Conservation (phyloP, 1,140 invertebrate genomes). For the Zaprionus tsacasi region DNA sequence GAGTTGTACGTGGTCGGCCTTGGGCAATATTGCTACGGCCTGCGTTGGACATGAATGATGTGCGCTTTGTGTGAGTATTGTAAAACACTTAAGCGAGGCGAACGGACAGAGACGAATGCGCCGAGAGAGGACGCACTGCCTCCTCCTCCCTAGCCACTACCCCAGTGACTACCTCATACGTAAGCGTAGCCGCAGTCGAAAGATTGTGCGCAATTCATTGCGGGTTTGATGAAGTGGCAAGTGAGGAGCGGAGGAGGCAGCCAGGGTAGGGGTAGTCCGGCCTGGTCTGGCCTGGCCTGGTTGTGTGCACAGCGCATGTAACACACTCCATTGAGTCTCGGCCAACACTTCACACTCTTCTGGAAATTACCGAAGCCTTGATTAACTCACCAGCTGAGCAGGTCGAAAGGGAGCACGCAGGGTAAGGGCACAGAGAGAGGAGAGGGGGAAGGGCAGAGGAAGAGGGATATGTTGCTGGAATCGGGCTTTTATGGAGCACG, state of each 20-base stretch:
- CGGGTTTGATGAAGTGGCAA: constrained; percentile 49
- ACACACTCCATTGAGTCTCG: constrained; percentile 77
- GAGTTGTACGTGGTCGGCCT: constrained; percentile 55
- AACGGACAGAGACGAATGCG: constrained; percentile 7
- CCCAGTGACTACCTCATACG: constrained; percentile 1
- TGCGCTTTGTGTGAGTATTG: constrained; percentile 75
- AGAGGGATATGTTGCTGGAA: neutral
- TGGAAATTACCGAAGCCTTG: constrained; percentile 75
- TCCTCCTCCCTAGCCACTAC: neutral
- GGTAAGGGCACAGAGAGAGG: neutral
- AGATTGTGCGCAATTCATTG: constrained; percentile 54
- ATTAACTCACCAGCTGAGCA: constrained; percentile 61
- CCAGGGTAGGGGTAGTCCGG: neutral
- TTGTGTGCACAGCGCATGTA: constrained; percentile 59
- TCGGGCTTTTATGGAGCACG: constrained; percentile 42
- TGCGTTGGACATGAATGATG: constrained; percentile 79
- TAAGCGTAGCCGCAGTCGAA: constrained; percentile 21
- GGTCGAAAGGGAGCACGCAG: neutral
- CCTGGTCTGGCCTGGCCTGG: constrained; percentile 13
- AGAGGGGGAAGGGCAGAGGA: neutral
- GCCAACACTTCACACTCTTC: constrained; percentile 75
- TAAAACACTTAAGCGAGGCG: constrained; percentile 73
- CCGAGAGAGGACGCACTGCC: neutral
- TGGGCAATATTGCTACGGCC: constrained; percentile 76
- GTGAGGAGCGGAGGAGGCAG: neutral